Evolutionary conservation across 2,797 vertebrate species (phyloP).

Genomic region (Galago senegalensis): DNA sequence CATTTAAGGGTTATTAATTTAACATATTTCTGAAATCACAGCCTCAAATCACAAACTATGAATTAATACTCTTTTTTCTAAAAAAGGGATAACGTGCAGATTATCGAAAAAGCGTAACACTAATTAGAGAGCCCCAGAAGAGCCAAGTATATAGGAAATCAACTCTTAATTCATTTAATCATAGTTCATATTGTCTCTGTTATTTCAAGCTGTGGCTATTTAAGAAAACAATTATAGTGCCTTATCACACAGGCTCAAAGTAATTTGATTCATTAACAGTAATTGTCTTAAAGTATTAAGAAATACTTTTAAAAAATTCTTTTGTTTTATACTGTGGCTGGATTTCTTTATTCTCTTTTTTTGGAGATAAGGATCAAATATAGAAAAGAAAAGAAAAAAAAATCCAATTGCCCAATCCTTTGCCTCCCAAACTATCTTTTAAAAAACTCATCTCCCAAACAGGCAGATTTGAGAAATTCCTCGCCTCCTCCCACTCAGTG

Average conservation of each 20-base stretch:
- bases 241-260: neutral
- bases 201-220: neutral
- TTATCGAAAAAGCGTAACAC: neutral
- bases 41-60: neutral
- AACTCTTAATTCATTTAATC: neutral
- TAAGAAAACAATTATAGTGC: neutral
- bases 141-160: neutral
- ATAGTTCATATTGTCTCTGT: neutral
- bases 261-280: neutral
- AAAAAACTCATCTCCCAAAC: too few species aligned
- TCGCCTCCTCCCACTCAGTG: too few species aligned
- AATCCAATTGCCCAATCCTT: too few species aligned
- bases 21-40: conserved; percentile 22
- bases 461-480: too few species aligned
- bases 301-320: too few species aligned
- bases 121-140: neutral
- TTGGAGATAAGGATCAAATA: neutral
- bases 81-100: neutral
- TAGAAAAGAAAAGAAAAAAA: neutral
- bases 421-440: too few species aligned
- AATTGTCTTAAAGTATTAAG: neutral
- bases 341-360: neutral
- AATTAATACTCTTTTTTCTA: neutral
- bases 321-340: neutral
- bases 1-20: neutral